These are phyloP conservation scores for Diplazon laetatorius DNA, from an alignment of 2,888 invertebrate species.

Conservation along the genomic window DNA sequence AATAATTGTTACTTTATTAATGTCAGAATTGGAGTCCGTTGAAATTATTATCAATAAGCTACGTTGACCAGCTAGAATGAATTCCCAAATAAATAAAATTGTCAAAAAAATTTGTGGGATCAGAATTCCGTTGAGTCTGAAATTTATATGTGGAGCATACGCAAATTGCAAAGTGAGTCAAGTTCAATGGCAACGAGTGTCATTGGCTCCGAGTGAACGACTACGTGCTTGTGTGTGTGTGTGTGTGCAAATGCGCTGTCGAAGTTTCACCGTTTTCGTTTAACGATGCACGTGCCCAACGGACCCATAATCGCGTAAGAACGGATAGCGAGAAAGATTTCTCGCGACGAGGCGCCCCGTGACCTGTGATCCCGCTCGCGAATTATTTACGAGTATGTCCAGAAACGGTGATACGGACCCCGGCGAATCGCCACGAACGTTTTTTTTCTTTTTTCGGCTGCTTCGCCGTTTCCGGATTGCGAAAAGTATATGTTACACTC, in stretches of 20 bases:
- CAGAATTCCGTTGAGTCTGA: not conserved
- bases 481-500: conserved; percentile 27
- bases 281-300: conserved; percentile 9
- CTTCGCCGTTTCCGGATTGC: conserved; percentile 37
- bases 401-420: conserved; percentile 21
- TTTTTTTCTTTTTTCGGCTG: no score
- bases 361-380: conserved; percentile 23
- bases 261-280: conserved; percentile 18
- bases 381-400: conserved; percentile 44
- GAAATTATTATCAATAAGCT: not conserved
- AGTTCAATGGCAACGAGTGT: conserved; percentile 23
- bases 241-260: not conserved
- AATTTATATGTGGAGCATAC: not conserved
- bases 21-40: not conserved
- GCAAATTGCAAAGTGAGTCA: conserved; percentile 13
- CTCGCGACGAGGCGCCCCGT: conserved; percentile 25
- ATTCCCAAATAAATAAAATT: not conserved
- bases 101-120: not conserved
- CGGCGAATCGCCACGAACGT: conserved; percentile 26
- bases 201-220: not conserved
- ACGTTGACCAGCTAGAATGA: no score
- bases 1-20: no score
- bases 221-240: no score
- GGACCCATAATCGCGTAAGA: conserved; percentile 11
- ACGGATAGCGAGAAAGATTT: conserved; percentile 30